These are phyloP conservation scores for Stegodyphus dumicola DNA, from an alignment of 1,140 invertebrate species.

Conservation along the genomic window DNA sequence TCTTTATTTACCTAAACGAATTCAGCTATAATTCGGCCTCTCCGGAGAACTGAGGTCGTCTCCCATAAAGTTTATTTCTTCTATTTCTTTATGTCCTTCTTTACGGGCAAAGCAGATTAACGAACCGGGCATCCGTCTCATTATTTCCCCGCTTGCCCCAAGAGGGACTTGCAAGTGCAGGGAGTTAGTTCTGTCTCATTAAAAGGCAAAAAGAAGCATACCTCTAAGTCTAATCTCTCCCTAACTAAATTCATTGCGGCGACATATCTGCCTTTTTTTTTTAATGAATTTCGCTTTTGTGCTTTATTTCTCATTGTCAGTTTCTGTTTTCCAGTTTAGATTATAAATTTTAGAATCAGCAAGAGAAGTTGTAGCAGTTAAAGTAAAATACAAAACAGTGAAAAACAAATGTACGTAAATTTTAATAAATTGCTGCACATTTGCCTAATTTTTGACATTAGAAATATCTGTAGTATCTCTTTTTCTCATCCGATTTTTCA, in stretches of 20 bases:
- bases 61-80: slow-evolving; percentile 32
- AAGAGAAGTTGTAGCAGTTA: too few relatives aligned
- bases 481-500: too few relatives aligned
- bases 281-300: too few relatives aligned
- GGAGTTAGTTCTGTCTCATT: neutral
- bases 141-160: neutral
- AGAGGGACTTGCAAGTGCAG: neutral
- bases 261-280: too few relatives aligned
- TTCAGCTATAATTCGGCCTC: slow-evolving; percentile 20
- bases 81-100: slow-evolving; percentile 1
- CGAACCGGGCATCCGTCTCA: slow-evolving; percentile 2
- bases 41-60: slow-evolving; percentile 17
- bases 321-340: too few relatives aligned
- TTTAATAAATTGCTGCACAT: too few relatives aligned
- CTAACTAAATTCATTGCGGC: neutral
- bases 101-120: slow-evolving; percentile 19
- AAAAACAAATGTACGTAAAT: too few relatives aligned
- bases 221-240: neutral
- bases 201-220: neutral
- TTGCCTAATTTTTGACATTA: too few relatives aligned
- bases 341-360: too few relatives aligned
- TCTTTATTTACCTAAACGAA: slow-evolving; percentile 42
- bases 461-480: too few relatives aligned
- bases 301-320: too few relatives aligned
- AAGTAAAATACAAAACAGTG: too few relatives aligned